Evolutionary conservation across 2,113 vertebrate genomes (phyloP), one percentile per base, ranked within the genome.

Genomic region (Calyptomena viridis): DNA sequence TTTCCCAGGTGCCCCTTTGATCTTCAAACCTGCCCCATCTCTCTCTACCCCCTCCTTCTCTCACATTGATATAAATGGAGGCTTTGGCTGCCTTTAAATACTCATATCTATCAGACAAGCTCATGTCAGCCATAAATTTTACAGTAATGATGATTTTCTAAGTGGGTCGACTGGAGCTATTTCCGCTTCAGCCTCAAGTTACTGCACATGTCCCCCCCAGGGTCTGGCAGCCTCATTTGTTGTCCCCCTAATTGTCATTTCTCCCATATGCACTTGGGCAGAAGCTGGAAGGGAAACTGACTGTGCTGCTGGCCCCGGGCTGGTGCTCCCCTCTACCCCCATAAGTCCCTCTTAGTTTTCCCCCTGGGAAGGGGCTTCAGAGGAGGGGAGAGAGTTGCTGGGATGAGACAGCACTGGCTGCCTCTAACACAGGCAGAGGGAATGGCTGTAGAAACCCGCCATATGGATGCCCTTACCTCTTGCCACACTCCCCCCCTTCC

Each of bases 151-250:
- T 97, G 97, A 97, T 97, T 97, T 98, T 96, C 97, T 98, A 98
- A 98, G 96, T 98, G 97, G 97, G 97, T 96, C 79, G 95, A 97
- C 97, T 75, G 79, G 87, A 97, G 97, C 97, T 98, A 97, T 98
- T 98, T 98, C 97, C 96, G 97, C 94, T 96, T 97, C 96, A 97
- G 97, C 97, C 96, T 98, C 97, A 98, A 97, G 97, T 98, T 98
- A 97, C 97, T 75, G 79, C 83, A 81, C 25, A 42, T 11, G 76
- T 84, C 14, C 66, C 87, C 53, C 47, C 64, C 47, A 77, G 90
- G 90, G 79, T 68, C 88, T 24, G 2, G 33, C 86, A 90, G 73
- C 44, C 79, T 96, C 92, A 90, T 96, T 95, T 96, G 52, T 93
- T 96, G 92, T 93, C 83, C 93, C 85, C 92, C 73, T 95, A 93